Evolutionary conservation across 2,888 invertebrate species (phyloP).

Genomic region (Rhamphomyia laevipes): DNA sequence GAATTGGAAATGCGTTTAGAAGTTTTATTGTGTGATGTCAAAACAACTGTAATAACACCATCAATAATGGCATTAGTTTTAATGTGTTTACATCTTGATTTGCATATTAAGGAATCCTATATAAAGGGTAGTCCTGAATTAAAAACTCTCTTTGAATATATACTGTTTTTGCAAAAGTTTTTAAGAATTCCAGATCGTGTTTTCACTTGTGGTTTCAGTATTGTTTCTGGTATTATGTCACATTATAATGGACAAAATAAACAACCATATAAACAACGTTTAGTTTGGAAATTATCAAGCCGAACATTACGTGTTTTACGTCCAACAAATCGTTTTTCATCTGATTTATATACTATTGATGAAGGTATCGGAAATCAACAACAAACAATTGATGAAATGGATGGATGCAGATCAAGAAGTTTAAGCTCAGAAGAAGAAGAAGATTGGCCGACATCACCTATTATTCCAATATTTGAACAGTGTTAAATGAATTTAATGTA

Average conservation of each 20-base stretch:
- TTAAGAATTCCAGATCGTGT: conserved; percentile 59
- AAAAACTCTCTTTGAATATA: conserved; percentile 54
- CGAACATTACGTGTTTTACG: conserved; percentile 56
- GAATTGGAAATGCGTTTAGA: conserved; percentile 58
- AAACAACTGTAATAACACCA: conserved; percentile 59
- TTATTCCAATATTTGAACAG: conserved; percentile 45
- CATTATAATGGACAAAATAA: conserved; percentile 62
- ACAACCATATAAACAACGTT: conserved; percentile 56
- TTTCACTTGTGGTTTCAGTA: conserved; percentile 48
- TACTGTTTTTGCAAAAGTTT: conserved; percentile 57
- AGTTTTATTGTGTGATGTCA: conserved; percentile 62
- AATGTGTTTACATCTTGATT: conserved; percentile 58
- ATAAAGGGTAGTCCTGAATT: conserved; percentile 41
- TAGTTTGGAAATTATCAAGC: conserved; percentile 65
- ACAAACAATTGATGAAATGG: conserved; percentile 24
- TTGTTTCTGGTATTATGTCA: conserved; percentile 51
- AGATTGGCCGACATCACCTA: conserved; percentile 52
- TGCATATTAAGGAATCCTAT: conserved; percentile 38
- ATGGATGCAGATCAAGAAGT: conserved; percentile 39
- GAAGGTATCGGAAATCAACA: conserved; percentile 43
- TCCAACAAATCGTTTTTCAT: conserved; percentile 61
- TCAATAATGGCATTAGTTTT: conserved; percentile 68
- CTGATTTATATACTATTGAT: conserved; percentile 61
- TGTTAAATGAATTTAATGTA: conserved; percentile 22
- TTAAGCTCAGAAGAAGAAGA: conserved; percentile 44